A percentile compares a stretch with the other conserved stretches of the same genome.
Conservation (phyloP, 2,888 invertebrate species). For the Lucinisca nassula region DNA sequence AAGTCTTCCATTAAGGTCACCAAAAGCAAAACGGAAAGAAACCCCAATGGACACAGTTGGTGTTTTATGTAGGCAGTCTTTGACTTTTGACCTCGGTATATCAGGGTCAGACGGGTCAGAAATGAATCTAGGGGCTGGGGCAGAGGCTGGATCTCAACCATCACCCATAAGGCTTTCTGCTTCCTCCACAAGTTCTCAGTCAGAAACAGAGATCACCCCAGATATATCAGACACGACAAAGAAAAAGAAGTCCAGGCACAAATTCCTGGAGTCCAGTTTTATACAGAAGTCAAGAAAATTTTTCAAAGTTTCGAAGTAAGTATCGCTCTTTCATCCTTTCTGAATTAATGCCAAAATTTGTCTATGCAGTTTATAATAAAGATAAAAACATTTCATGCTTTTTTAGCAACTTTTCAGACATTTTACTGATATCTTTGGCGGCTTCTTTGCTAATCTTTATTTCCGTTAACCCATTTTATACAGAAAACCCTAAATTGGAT, state of each 20-base stretch:
- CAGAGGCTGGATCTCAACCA: constrained; percentile 65
- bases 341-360: too few species aligned
- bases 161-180: constrained; percentile 69
- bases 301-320: constrained; percentile 87
- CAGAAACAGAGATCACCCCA: constrained; percentile 70
- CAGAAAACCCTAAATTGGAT: too few species aligned
- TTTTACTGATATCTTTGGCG: too few species aligned
- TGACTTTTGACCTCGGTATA: constrained; percentile 85
- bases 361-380: too few species aligned
- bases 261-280: constrained; percentile 84
- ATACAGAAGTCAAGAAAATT: constrained; percentile 85
- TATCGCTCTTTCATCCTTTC: too few species aligned
- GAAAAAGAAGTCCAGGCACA: constrained; percentile 77
- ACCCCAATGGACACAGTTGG: constrained; percentile 84
- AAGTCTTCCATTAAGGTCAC: constrained; percentile 56
- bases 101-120: constrained; percentile 66
- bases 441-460: too few species aligned
- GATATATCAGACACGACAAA: constrained; percentile 71
- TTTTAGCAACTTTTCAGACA: too few species aligned
- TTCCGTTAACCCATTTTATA: too few species aligned
- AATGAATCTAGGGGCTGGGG: constrained; percentile 47
- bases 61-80: constrained; percentile 85
- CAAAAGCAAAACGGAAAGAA: constrained; percentile 72
- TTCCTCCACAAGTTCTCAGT: constrained; percentile 77
- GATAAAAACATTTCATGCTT: too few species aligned